Percentiles rank a stretch among this genome's conserved stretches.
Evolutionary conservation across 1,140 invertebrate species (phyloP).

Genomic region (Drosophila subpulchrella): DNA sequence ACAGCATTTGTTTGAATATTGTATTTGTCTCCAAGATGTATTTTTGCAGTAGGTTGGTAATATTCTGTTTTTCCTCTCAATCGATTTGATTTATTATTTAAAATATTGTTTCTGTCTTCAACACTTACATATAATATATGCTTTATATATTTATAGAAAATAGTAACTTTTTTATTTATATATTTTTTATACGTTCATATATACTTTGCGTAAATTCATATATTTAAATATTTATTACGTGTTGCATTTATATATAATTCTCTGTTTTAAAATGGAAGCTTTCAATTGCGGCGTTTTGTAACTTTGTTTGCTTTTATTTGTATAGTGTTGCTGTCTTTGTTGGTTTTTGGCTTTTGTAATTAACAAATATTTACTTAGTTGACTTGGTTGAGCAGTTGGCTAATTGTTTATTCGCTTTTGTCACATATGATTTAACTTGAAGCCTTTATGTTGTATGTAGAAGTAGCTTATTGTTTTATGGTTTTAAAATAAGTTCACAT

Average conservation of each 20-base stretch:
- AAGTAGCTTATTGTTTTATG: slow-evolving; percentile 28
- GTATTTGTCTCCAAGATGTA: not conserved
- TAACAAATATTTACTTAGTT: slow-evolving; percentile 64
- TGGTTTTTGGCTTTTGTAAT: slow-evolving; percentile 38
- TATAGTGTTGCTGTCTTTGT: slow-evolving; percentile 44
- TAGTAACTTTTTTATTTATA: slow-evolving; percentile 59
- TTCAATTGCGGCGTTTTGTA: slow-evolving; percentile 81
- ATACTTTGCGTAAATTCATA: slow-evolving; percentile 52
- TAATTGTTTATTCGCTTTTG: slow-evolving; percentile 34
- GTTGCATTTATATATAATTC: slow-evolving; percentile 34
- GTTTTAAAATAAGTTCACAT: slow-evolving; percentile 27
- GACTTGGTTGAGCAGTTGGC: slow-evolving; percentile 28
- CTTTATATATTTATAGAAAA: slow-evolving; percentile 47
- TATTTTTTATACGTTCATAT: slow-evolving; percentile 50
- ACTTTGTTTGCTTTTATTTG: slow-evolving; percentile 75
- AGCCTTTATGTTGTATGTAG: slow-evolving; percentile 17
- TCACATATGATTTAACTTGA: slow-evolving; percentile 32
- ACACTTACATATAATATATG: slow-evolving; percentile 12
- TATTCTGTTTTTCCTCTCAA: not conserved
- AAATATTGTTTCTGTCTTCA: slow-evolving; percentile 2
- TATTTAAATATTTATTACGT: slow-evolving; percentile 36
- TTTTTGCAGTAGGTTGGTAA: not conserved
- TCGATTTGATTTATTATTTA: slow-evolving; percentile 8
- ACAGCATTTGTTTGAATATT: not conserved
- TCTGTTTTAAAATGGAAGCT: slow-evolving; percentile 75